Conservation (phyloP, 2,888 invertebrate genomes). For the Metellina segmentata region DNA sequence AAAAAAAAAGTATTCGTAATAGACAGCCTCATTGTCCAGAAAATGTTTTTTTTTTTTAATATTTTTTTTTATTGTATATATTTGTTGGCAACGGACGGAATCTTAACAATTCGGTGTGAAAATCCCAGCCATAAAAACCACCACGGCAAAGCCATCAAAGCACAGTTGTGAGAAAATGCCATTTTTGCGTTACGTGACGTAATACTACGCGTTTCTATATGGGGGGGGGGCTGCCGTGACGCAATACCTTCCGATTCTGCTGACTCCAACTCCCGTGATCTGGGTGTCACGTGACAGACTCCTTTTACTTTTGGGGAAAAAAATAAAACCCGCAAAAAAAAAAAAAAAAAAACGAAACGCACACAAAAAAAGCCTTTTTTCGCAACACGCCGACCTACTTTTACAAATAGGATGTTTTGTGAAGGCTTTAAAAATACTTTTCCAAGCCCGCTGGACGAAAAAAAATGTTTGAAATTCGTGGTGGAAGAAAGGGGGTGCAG, state of each 20-base stretch:
- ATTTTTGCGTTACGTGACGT: slow-evolving; percentile 12
- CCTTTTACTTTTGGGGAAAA: neutral
- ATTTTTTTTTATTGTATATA: too few relatives aligned
- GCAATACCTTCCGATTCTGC: slow-evolving; percentile 43
- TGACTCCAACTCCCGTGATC: neutral
- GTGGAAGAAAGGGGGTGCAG: neutral
- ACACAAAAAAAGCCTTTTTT: slow-evolving; percentile 11
- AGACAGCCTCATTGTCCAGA: too few relatives aligned
- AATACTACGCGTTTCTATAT: neutral
- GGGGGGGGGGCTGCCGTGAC: neutral
- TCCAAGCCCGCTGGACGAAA: neutral
- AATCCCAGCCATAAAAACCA: too few relatives aligned
- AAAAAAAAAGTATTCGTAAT: too few relatives aligned
- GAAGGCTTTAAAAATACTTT: slow-evolving; percentile 6
- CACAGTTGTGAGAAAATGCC: neutral
- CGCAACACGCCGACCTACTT: slow-evolving; percentile 55
- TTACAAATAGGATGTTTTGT: neutral
- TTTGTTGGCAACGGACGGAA: too few relatives aligned
- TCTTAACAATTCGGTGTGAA: too few relatives aligned
- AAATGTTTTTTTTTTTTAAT: too few relatives aligned
- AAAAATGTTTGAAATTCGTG: neutral
- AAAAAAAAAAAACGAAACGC: neutral
- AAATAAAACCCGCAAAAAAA: neutral
- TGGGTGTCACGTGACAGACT: slow-evolving; percentile 13
- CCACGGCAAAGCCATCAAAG: too few relatives aligned